These are phyloP conservation scores for Myopa testacea DNA, from an alignment of 2,888 invertebrate species.

Conservation along the genomic window DNA sequence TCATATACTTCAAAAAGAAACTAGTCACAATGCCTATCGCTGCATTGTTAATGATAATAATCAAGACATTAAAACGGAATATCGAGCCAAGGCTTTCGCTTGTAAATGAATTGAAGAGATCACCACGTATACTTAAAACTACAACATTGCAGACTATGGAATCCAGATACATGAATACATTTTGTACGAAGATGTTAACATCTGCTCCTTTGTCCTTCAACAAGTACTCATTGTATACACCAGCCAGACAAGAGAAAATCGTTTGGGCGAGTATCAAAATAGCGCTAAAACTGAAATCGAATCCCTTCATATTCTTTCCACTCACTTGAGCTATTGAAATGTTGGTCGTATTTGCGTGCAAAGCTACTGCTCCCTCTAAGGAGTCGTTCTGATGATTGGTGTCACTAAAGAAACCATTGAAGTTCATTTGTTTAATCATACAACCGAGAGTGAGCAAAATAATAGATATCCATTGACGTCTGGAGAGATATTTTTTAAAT, in stretches of 20 bases:
- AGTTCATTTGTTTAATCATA: constrained; percentile 86
- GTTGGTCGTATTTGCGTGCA: constrained; percentile 43
- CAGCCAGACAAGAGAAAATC: constrained; percentile 92
- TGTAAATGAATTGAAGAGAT: constrained; percentile 74
- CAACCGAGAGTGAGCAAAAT: constrained; percentile 88
- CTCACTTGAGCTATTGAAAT: constrained; percentile 32
- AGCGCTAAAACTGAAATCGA: constrained; percentile 73
- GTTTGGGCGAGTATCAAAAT: constrained; percentile 81
- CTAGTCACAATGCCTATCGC: constrained; percentile 93
- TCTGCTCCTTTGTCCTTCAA: constrained; percentile 86
- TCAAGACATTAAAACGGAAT: constrained; percentile 77
- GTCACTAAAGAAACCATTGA: constrained; percentile 59
- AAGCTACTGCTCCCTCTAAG: constrained; percentile 47
- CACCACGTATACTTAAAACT: constrained; percentile 77
- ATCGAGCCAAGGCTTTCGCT: constrained; percentile 71
- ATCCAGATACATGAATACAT: constrained; percentile 94
- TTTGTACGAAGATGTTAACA: constrained; percentile 92
- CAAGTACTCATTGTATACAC: constrained; percentile 95
- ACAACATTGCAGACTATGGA: constrained; percentile 91
- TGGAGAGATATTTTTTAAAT: constrained; percentile 84
- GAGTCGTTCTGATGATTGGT: constrained; percentile 52
- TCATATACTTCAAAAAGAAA: constrained; percentile 91
- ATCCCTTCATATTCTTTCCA: constrained; percentile 65
- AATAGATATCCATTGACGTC: constrained; percentile 91
- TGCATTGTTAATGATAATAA: constrained; percentile 90